Evolutionary conservation across 2,797 vertebrate genomes (phyloP).

Genomic region (Molossus alvarezi): DNA sequence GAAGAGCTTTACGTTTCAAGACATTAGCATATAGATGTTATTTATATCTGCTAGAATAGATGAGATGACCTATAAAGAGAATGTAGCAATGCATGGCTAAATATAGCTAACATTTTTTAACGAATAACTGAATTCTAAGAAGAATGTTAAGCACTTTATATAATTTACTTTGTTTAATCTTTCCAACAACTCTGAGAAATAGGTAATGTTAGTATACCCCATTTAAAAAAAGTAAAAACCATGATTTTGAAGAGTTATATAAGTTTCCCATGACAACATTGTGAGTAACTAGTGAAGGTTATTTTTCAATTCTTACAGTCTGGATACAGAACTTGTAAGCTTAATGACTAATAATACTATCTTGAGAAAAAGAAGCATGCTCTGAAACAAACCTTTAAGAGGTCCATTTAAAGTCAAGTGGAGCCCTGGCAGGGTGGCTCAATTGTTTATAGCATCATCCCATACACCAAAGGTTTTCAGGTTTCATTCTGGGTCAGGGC

Average conservation of each 20-base stretch:
- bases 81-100: not conserved
- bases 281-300: not conserved
- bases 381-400: not conserved
- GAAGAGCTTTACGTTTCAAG: not conserved
- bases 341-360: not conserved
- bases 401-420: not conserved
- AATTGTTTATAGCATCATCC: not conserved
- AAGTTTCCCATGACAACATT: not conserved
- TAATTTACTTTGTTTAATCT: conserved; percentile 3
- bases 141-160: not conserved
- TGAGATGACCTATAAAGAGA: not conserved
- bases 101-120: not conserved
- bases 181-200: conserved; percentile 14
- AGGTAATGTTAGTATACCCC: not conserved
- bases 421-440: not conserved
- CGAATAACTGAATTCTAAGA: not conserved
- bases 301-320: conserved; percentile 20
- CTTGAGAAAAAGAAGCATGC: not conserved
- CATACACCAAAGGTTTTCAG: not conserved
- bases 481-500: not conserved
- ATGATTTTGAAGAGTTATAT: not conserved
- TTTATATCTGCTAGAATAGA: not conserved
- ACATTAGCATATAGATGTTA: not conserved
- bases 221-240: conserved; percentile 1
- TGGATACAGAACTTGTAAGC: not conserved